These are phyloP conservation scores for Gouania willdenowi DNA, from an alignment of 2,797 vertebrate genomes.

Conservation along the genomic window DNA sequence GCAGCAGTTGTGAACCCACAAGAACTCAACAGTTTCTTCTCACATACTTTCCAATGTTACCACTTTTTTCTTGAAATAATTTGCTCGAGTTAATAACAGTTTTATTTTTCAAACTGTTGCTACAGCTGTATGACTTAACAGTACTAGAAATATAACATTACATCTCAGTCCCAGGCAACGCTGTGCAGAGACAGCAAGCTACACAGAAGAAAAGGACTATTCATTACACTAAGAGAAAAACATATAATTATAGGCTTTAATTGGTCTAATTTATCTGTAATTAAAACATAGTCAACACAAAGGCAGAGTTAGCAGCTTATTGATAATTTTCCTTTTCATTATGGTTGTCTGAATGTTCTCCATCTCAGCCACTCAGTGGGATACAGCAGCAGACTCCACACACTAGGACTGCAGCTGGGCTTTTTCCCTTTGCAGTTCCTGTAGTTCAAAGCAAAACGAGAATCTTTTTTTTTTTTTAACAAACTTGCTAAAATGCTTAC, in stretches of 20 bases:
- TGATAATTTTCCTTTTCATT: not conserved
- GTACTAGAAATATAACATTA: too few species aligned
- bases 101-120: too few species aligned
- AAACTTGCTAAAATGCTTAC: too few species aligned
- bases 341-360: not conserved
- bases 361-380: not conserved
- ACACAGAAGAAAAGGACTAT: too few species aligned
- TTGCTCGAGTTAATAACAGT: too few species aligned
- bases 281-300: not conserved
- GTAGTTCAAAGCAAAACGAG: not conserved
- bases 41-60: too few species aligned
- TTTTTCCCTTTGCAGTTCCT: not conserved
- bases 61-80: too few species aligned
- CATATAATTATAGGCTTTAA: not conserved
- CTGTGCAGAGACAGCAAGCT: too few species aligned
- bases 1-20: not conserved
- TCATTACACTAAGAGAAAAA: too few species aligned
- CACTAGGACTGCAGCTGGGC: not conserved
- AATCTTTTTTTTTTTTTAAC: too few species aligned
- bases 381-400: not conserved
- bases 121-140: too few species aligned
- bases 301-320: not conserved
- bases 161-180: too few species aligned
- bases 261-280: not conserved
- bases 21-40: not conserved